Base-by-base conservation (phyloP, 1,140 invertebrate genomes). In the Drosophila azteca region DNA sequence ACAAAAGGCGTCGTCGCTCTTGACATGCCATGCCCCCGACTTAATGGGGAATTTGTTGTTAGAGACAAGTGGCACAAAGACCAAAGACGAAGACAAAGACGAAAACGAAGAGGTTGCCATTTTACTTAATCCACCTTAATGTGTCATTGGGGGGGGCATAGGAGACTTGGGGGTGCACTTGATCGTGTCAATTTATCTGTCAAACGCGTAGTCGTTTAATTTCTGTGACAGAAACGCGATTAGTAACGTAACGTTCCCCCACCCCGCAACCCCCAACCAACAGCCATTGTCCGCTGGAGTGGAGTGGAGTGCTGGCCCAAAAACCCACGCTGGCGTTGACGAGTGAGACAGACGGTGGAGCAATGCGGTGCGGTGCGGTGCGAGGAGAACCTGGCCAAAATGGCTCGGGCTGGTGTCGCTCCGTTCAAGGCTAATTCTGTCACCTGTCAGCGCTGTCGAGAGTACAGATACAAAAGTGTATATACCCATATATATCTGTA, bases 191-290 rank as follows among this genome's bases (percentile, higher is more conserved):
- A 79, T 90, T 85, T 76, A 85, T 46, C 70, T 90, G 85, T 90
- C 87, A 90, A 81, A 73, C 50, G 64, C 60, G 60, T 17, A 77
- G 68, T 67, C 77, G 76, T 90, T 85, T 85, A 79, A 84, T 76
- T 83, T 79, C 68, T 79, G 75, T 90, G 85, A 90, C 85, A 90
- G 85, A 79, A 82, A 79, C 78, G 80, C 85, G 85, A 89, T 89
- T 90, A 65, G 77, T 70, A 74, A 65, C 77, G 74, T 20, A 20
- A 20, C 17, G 17, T 20, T 20, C 17, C 17, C 17, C 17, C 17
- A 20, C 0, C 67, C 66, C 35, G 11, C 31, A 20, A 20, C 67
- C 66, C 35, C 35, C 31, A 9, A 39, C 3, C 3, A 35, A 11
- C 35, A 39, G 35, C 35, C 81, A 84, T 77, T 78, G 78, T 83